Percentiles rank a stretch among this genome's conserved stretches.
These are phyloP conservation scores for Drosophila willistoni DNA, from an alignment of 1,140 invertebrate genomes.

Conservation along the genomic window DNA sequence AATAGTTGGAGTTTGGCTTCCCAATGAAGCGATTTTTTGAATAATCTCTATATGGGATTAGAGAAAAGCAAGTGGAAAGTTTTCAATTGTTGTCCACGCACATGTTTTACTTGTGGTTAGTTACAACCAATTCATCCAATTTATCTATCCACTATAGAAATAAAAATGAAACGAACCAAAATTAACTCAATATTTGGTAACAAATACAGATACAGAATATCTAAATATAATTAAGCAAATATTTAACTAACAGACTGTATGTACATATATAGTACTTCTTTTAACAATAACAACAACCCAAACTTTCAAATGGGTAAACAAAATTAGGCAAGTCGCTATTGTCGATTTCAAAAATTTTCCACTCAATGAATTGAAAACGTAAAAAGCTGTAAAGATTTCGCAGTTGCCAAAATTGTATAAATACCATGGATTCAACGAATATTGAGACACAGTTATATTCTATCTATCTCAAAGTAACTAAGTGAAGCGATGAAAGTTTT, in stretches of 20 bases:
- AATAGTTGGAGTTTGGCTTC: too few species aligned
- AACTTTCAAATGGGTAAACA: neutral
- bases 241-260: neutral
- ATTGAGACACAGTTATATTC: neutral
- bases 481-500: neutral
- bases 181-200: neutral
- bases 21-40: too few species aligned
- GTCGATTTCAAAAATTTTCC: neutral
- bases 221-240: conserved; percentile 7
- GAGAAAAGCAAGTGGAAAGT: too few species aligned
- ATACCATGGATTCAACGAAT: neutral
- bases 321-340: neutral
- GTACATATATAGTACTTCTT: neutral
- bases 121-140: neutral
- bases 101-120: too few species aligned
- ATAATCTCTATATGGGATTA: too few species aligned
- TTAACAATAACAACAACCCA: too few species aligned
- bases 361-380: neutral
- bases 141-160: neutral
- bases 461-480: neutral
- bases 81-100: too few species aligned
- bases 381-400: neutral
- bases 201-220: neutral
- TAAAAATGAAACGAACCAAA: neutral
- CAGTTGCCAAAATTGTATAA: neutral